Conservation (phyloP, 2,888 invertebrate species). For the Parnassius mnemosyne region DNA sequence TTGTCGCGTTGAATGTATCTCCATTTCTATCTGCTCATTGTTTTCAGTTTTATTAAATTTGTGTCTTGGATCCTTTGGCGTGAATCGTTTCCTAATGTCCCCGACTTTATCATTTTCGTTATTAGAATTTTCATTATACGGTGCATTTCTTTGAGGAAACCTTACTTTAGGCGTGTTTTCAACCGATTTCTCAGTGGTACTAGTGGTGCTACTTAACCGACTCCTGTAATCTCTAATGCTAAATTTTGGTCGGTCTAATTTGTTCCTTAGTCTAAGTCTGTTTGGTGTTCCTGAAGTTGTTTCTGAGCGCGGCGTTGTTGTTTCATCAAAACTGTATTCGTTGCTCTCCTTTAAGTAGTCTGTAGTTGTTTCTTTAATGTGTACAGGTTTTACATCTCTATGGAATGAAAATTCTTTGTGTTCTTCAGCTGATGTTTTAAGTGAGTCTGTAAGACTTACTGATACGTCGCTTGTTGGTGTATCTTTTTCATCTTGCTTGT, state of each 20-base stretch:
- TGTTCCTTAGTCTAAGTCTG: slow-evolving; percentile 71
- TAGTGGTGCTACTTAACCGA: slow-evolving; percentile 80
- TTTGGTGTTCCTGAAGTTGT: slow-evolving; percentile 48
- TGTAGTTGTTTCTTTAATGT: slow-evolving; percentile 63
- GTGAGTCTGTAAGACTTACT: slow-evolving; percentile 56
- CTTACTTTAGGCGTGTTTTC: slow-evolving; percentile 64
- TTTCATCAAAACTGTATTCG: slow-evolving; percentile 43
- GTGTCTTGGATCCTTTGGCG: slow-evolving; percentile 72
- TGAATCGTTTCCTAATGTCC: slow-evolving; percentile 72
- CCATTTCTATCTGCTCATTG: slow-evolving; percentile 58
- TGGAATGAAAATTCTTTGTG: slow-evolving; percentile 67
- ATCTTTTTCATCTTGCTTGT: slow-evolving; percentile 77
- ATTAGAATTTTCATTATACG: slow-evolving; percentile 54
- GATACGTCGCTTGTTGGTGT: slow-evolving; percentile 76
- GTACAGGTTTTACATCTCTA: slow-evolving; percentile 68
- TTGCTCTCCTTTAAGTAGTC: slow-evolving; percentile 43
- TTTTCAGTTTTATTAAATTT: slow-evolving; percentile 53
- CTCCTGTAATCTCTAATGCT: slow-evolving; percentile 89
- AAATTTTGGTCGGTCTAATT: slow-evolving; percentile 85
- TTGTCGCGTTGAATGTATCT: slow-evolving; percentile 50
- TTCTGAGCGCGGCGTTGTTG: slow-evolving; percentile 52
- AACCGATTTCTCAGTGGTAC: slow-evolving; percentile 60
- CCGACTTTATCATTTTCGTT: slow-evolving; percentile 64
- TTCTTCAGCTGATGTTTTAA: slow-evolving; percentile 49
- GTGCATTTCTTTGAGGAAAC: slow-evolving; percentile 73